Evolutionary conservation across 2,888 invertebrate species (phyloP), one percentile per base, ranked within the genome.

Genomic region (Archaeoteleia sp.): DNA sequence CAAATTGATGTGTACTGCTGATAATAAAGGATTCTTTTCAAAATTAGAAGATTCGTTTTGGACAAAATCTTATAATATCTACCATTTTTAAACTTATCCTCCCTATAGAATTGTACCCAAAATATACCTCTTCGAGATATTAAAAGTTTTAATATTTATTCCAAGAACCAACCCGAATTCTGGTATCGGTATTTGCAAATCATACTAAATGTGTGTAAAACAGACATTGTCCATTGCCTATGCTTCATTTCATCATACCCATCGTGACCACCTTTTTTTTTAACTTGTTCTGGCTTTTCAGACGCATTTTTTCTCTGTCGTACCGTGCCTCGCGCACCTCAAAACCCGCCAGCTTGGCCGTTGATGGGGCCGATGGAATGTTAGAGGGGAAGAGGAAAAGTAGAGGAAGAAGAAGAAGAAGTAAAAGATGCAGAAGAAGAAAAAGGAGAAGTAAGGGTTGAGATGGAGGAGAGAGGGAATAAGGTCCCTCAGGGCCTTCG

Each of bases 311-410:
- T 79, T 72, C 39, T 67, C 74, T 72, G 72, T 75, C 75, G 72
- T 75, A 73, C 69, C 74, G 72, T 77, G 77, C 76, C 73, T 77
- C 68, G 77, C 77, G 79, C 80, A 78, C 75, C 75, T 79, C 78
- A 79, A 82, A 82, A 78, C 78, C 74, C 72, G 77, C 76, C 78
- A 77, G 75, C 73, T 63, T 54, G 53, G 65, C 65, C 73, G 71
- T 76, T 75, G 80, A 80, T 81, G 81, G 80, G 78, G 75, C 78
- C 75, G 86, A 79, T 87, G 88, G 85, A 88, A 87, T 78, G 81
- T 78, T 71, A 87, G 76, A 88, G 87, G 82, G 55, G 61, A 68
- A 55, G 61, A 53, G 40, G 43, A 49, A 70, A 67, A 62, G 78
- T 72, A 72, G 55, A 46, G 62, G 42, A 35, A 57, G 37, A 42